Conservation (phyloP, 1,140 invertebrate species). For the Caenorhabditis elegans region WBcel235 BX284605.5:6453501-6454000, state of each 20-base stretch:
- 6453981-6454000: slow-evolving; percentile 82
- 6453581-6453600: slow-evolving; percentile 76
- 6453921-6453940: slow-evolving; percentile 75
- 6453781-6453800: slow-evolving; percentile 73
- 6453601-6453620: slow-evolving; percentile 84
- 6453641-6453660: slow-evolving; percentile 77
- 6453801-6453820: slow-evolving; percentile 75
- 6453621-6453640: slow-evolving; percentile 88
- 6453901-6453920: slow-evolving; percentile 84
- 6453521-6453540: slow-evolving; percentile 74
- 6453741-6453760: slow-evolving; percentile 80
- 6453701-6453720: slow-evolving; percentile 77
- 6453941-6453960: slow-evolving; percentile 75
- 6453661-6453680: slow-evolving; percentile 72
- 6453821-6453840: slow-evolving; percentile 70
- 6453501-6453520: slow-evolving; percentile 66
- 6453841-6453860: no score
- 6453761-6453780: slow-evolving; percentile 79
- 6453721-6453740: slow-evolving; percentile 83
- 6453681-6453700: slow-evolving; percentile 81
- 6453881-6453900: slow-evolving; percentile 76
- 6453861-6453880: slow-evolving; percentile 25
- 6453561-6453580: slow-evolving; percentile 76
- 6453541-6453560: slow-evolving; percentile 76
- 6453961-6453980: slow-evolving; percentile 74